Evolutionary conservation across 2,888 invertebrate genomes (phyloP), one percentile per base, ranked within the genome.

Genomic region (Xestoiulus laeticollis): DNA sequence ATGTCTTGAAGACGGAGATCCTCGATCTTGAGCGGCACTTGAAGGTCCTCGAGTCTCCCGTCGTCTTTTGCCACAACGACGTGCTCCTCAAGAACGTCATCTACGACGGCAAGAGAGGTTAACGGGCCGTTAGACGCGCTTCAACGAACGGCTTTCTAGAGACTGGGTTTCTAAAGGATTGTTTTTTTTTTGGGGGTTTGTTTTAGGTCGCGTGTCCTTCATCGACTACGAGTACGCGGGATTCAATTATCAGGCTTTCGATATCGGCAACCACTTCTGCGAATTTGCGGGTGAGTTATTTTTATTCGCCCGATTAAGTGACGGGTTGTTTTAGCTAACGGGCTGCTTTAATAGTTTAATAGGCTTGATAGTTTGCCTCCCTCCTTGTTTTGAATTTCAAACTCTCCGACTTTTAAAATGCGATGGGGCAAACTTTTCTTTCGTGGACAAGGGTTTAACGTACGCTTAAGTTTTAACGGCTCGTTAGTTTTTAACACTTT

Each of bases 161-260:
- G n/a, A n/a, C n/a, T n/a, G n/a, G n/a, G n/a, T n/a, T n/a, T n/a
- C n/a, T n/a, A n/a, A n/a, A n/a, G n/a, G n/a, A n/a, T n/a, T n/a
- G n/a, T n/a, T n/a, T n/a, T n/a, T 38, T 38, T 38, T 0, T 38
- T 38, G 38, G 6, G 38, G 38, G n/a, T n/a, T n/a, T n/a, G n/a
- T 90, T 91, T 86, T 90, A 93, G 93, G 94, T 90, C 93, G 93
- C 88, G 95, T 98, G 85, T 95, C 95, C 85, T 99, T 99, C 92
- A 99, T 99, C 91, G 99, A 99, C 93, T 99, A 96, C 92, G 99
- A 99, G 93, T 99, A 99, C 93, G 96, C 97, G 26, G 96, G 95
- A 89, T 95, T 95, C 91, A 99, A 99, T 93, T 98, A 96, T 92
- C 97, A 98, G 93, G 97, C 97, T 12, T 99, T 94, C 92, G 99